These are phyloP conservation scores for Peromyscus aztecus DNA, from an alignment of 2,797 vertebrate genomes.

Conservation along the genomic window DNA sequence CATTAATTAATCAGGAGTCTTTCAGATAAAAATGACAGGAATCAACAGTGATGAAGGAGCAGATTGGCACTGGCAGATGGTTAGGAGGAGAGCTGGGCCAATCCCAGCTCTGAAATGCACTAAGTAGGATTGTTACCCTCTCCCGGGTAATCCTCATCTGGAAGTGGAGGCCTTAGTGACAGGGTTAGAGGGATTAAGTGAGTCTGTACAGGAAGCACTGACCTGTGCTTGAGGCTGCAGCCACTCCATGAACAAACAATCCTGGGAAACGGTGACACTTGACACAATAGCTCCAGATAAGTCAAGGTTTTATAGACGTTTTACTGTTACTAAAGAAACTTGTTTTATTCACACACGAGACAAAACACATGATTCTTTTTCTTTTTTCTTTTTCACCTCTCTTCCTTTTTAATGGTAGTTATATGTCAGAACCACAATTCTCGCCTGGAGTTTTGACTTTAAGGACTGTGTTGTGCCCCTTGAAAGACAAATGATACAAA, in stretches of 20 bases:
- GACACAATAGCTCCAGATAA: not conserved
- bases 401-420: not conserved
- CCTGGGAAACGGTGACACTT: constrained; percentile 10
- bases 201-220: not conserved
- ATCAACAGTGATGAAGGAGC: not conserved
- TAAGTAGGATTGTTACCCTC: not conserved
- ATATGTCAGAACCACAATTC: not conserved
- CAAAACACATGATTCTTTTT: not conserved
- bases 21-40: constrained; percentile 29
- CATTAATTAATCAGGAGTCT: not conserved
- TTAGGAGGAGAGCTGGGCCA: not conserved
- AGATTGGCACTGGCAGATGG: not conserved
- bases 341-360: constrained; percentile 38
- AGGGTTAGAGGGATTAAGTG: not conserved
- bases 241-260: not conserved
- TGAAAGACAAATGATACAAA: constrained; percentile 32
- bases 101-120: not conserved
- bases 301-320: not conserved
- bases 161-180: not conserved
- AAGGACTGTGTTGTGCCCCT: not conserved
- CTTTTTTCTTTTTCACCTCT: not conserved
- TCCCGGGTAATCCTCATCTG: constrained; percentile 47
- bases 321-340: not conserved
- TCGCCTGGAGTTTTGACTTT: not conserved
- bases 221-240: not conserved